Evolutionary conservation across 2,797 vertebrate species (phyloP).

Genomic region (Eurystomus glaucurus): DNA sequence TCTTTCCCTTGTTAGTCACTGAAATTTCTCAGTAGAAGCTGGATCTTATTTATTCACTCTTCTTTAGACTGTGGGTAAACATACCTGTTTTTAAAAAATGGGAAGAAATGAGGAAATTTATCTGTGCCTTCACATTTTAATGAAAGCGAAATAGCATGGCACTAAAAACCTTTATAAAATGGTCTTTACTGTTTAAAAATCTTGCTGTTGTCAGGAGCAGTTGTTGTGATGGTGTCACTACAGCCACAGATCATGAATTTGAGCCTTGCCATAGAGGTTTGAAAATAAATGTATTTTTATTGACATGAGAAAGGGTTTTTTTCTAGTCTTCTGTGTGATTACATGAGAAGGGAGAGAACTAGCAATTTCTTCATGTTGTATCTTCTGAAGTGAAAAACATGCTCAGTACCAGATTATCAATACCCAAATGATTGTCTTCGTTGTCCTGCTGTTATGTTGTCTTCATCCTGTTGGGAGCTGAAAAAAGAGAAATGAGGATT

Average conservation of each 20-base stretch:
- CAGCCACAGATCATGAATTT: not conserved
- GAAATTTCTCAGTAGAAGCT: not conserved
- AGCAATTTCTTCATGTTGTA: not conserved
- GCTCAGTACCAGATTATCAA: not conserved
- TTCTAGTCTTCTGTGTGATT: constrained; percentile 9
- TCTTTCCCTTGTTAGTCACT: not conserved
- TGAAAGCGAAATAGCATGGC: not conserved
- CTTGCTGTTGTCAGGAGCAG: not conserved
- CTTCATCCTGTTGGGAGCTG: constrained; percentile 79
- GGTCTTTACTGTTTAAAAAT: not conserved
- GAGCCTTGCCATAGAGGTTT: not conserved
- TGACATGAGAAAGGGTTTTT: not conserved
- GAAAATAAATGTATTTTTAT: constrained; percentile 33
- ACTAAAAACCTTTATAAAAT: not conserved
- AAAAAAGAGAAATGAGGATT: constrained; percentile 55
- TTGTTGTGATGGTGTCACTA: not conserved
- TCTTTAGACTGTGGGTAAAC: not conserved
- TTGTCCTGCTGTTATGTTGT: constrained; percentile 56
- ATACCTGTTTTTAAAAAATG: not conserved
- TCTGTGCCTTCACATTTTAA: not conserved
- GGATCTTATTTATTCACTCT: not conserved
- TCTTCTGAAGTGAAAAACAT: not conserved
- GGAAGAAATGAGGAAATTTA: not conserved
- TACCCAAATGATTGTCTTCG: constrained; percentile 52
- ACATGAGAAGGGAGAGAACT: constrained; percentile 16